Evolutionary conservation across 2,888 invertebrate genomes (phyloP), one percentile per base, ranked within the genome.

Genomic region (Macaria notata): DNA sequence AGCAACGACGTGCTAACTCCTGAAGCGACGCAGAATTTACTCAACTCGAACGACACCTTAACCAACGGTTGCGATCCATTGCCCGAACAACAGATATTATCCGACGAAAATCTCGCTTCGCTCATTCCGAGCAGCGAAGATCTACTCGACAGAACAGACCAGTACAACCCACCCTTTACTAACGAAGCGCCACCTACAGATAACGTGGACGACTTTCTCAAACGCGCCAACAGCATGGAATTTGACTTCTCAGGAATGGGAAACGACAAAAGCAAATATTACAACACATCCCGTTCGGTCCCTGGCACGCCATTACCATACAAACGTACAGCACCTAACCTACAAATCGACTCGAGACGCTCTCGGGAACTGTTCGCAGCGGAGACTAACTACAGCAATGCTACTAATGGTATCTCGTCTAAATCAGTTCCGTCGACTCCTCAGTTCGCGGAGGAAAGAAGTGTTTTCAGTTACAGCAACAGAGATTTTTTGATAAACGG

Each of bases 381-480:
- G 1, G 83, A 84, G 5, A 79, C 19, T 19, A 19, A 73, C 53
- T 84, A 81, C 63, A 65, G 80, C 3, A 77, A 66, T 60, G 68
- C 73, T 49, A 71, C 86, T n/a, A 91, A 93, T 66, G 93, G 93
- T 43, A 92, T 93, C 68, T 88, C 86, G 44, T 95, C 95, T 9
- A 94, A 95, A 75, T 96, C 96, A 0, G 95, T 96, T 83, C 96
- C 96, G 31, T 94, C 95, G 7, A 83, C 83, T 47, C 96, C 96
- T 9, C 92, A 94, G 68, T 80, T 94, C 59, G 84, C 87, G 9
- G 87, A 92, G 63, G 91, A 90, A 33, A 77, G 90, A 50, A 86
- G 83, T 67, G 92, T 93, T 45, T 94, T 94, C 69, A 93, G 93
- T 59, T 94, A 93, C 71, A 93, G 93, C 61, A 92, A 92, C 64